A percentile compares a stretch with the other conserved stretches of the same genome.
Conservation (phyloP, 2,888 invertebrate genomes). For the Lucinisca nassula region DNA sequence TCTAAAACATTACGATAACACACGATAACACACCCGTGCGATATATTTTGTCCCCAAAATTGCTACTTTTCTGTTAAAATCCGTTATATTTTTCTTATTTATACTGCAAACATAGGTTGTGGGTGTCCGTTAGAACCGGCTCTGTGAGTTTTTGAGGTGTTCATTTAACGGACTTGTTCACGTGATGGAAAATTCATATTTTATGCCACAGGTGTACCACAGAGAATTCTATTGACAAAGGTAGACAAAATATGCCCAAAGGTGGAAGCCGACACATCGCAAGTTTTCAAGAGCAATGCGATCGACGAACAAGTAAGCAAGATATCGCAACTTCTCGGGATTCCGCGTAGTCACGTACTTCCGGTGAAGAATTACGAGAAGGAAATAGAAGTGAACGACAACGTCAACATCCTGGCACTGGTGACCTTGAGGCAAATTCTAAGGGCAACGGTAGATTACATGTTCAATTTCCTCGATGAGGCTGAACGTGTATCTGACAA, state of each 20-base stretch:
- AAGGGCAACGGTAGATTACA: slow-evolving; percentile 65
- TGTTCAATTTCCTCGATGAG: slow-evolving; percentile 60
- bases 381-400: slow-evolving; percentile 66
- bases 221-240: slow-evolving; percentile 72
- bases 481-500: background rate
- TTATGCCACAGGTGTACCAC: slow-evolving; percentile 75
- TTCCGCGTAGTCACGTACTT: slow-evolving; percentile 68
- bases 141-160: too few species aligned
- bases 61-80: too few species aligned
- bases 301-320: slow-evolving; percentile 66
- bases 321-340: slow-evolving; percentile 66
- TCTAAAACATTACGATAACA: too few species aligned
- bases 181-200: too few species aligned
- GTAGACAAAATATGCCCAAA: slow-evolving; percentile 67
- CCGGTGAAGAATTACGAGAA: slow-evolving; percentile 73
- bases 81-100: too few species aligned
- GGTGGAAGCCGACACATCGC: slow-evolving; percentile 57
- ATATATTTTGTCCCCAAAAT: too few species aligned
- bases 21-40: too few species aligned
- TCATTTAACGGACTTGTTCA: too few species aligned
- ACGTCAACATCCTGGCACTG: slow-evolving; percentile 66
- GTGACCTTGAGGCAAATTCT: slow-evolving; percentile 66
- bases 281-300: slow-evolving; percentile 54
- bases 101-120: too few species aligned
- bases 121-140: too few species aligned